These are phyloP conservation scores for Drosophila murphyi DNA, from an alignment of 1,140 invertebrate species.

Conservation along the genomic window DNA sequence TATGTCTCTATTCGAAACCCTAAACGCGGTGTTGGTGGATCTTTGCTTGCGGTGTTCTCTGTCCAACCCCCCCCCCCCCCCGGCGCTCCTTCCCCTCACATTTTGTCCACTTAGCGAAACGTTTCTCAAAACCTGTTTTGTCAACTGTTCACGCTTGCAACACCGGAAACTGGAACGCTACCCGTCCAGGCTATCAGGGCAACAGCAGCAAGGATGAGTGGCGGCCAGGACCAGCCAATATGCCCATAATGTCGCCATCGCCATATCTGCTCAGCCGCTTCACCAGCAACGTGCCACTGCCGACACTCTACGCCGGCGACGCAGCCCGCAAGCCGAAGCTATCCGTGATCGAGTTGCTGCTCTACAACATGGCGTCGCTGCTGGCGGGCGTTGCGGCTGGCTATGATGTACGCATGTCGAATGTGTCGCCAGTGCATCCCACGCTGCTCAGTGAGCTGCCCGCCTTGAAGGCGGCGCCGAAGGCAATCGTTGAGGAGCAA, in stretches of 20 bases:
- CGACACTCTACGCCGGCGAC: conserved; percentile 88
- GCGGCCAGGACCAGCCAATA: conserved; percentile 86
- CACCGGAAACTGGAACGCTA: neutral
- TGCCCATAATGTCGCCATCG: conserved; percentile 85
- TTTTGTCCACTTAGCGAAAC: conserved; percentile 28
- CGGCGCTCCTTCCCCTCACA: neutral
- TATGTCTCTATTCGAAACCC: neutral
- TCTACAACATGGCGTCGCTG: conserved; percentile 96
- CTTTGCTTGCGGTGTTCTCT: conserved; percentile 60
- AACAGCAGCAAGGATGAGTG: conserved; percentile 86
- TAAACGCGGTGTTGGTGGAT: conserved; percentile 46
- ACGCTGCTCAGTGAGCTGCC: conserved; percentile 85
- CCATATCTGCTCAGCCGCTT: conserved; percentile 81
- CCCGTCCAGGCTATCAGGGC: conserved; percentile 54
- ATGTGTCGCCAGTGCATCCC: conserved; percentile 93
- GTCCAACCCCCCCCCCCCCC: neutral
- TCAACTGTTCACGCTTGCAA: conserved; percentile 40
- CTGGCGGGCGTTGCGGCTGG: conserved; percentile 94
- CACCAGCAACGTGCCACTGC: conserved; percentile 89
- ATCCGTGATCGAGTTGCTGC: conserved; percentile 91
- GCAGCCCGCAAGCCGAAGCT: conserved; percentile 88
- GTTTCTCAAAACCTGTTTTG: conserved; percentile 50
- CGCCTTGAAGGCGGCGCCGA: conserved; percentile 75
- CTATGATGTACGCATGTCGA: conserved; percentile 95
- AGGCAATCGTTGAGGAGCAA: conserved; percentile 14